Base-by-base conservation (phyloP, 2,888 invertebrate genomes). In the Anodontia alba region DNA sequence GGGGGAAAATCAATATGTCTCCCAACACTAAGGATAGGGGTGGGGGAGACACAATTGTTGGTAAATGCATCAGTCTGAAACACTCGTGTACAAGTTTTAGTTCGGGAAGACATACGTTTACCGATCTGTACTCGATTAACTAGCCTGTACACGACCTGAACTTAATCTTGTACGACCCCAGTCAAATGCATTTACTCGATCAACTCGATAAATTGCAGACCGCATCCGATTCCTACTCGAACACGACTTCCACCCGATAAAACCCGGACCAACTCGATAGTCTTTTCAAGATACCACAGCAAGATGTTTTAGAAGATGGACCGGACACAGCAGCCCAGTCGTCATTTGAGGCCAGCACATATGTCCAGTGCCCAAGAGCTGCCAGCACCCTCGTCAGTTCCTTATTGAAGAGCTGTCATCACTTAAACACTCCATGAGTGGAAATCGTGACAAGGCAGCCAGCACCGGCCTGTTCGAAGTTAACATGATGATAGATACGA, bases 141-240 rank as follows among this genome's bases (percentile, higher is more conserved):
- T n/a, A n/a, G n/a, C n/a, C n/a, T n/a, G n/a, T n/a, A n/a, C n/a
- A n/a, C n/a, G n/a, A n/a, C n/a, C n/a, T n/a, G n/a, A n/a, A n/a
- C n/a, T n/a, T n/a, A n/a, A n/a, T n/a, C n/a, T n/a, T n/a, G n/a
- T n/a, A n/a, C n/a, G n/a, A n/a, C n/a, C n/a, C n/a, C n/a, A n/a
- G n/a, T 67, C 67, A 67, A 33, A 67, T 67, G 67, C 67, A 67
- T 67, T 67, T 38, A 69, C 69, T 69, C 69, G 69, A 69, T 69
- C 69, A 69, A 36, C 69, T 69, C 69, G 69, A 69, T 42, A 5
- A 38, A n/a, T 69, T 36, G n/a, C 10, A 36, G 69, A 43, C 42
- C 69, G 36, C 42, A 36, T 26, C 69, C 69, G 42, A 69, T 42
- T 8, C 15, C 69, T 69, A 69, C 69, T 38, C 69, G 69, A 69